Percentiles rank a stretch among this genome's conserved stretches.
These are phyloP conservation scores for Ormyrus rosae DNA, from an alignment of 2,888 invertebrate genomes.

Conservation along the genomic window DNA sequence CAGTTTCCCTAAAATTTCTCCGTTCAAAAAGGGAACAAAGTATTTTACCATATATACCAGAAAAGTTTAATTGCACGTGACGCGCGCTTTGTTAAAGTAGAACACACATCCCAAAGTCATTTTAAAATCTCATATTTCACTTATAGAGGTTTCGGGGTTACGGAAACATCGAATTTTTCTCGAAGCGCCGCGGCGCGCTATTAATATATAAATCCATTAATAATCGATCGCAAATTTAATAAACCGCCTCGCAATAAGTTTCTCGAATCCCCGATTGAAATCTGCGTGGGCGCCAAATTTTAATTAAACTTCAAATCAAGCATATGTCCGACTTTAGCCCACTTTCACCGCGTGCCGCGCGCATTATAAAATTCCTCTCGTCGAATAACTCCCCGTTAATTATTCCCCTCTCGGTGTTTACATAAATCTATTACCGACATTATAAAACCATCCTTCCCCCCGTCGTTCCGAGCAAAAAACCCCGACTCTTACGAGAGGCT, in stretches of 20 bases:
- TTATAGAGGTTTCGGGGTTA: background rate
- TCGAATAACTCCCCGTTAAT: conserved; percentile 15
- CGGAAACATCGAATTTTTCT: background rate
- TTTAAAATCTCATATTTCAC: too few relatives aligned
- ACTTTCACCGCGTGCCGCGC: background rate
- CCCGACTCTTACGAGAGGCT: background rate
- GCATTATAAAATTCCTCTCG: background rate
- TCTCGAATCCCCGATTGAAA: background rate
- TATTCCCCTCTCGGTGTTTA: background rate
- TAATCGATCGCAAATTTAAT: background rate
- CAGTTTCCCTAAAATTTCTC: too few relatives aligned
- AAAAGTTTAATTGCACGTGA: too few relatives aligned
- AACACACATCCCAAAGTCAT: too few relatives aligned
- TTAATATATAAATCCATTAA: background rate
- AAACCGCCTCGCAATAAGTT: background rate
- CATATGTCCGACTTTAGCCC: background rate
- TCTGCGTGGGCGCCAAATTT: background rate
- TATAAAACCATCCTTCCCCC: background rate
- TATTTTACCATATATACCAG: too few relatives aligned
- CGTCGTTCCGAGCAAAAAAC: too few relatives aligned
- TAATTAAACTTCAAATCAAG: background rate
- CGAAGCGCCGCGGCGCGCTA: background rate
- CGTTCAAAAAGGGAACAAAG: too few relatives aligned
- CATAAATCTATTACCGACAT: background rate
- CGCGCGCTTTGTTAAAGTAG: too few relatives aligned